phyloP scores from a whole-genome alignment of 92 coral and sea anemone species.

The Zoanthus sansibaricus region DNA sequence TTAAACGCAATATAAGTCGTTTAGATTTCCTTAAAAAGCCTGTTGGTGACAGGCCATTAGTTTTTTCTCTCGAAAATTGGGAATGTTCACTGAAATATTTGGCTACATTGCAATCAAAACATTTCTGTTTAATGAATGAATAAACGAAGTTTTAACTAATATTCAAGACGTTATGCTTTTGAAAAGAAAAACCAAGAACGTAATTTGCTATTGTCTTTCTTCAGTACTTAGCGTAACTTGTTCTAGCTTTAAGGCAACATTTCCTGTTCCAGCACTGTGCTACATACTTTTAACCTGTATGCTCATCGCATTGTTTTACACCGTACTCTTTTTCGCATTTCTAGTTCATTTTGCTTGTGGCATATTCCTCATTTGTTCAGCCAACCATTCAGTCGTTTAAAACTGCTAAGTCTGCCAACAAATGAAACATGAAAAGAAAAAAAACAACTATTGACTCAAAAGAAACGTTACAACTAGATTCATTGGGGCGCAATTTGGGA shows the following conservation, averaged over 20 bases:
- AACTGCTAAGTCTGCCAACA: too few species aligned
- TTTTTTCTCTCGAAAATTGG: neutral
- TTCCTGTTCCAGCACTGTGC: neutral
- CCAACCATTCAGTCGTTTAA: too few species aligned
- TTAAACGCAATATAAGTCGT: neutral
- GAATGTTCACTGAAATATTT: slow-evolving; percentile 28
- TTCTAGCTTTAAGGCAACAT: neutral
- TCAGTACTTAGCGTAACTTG: neutral
- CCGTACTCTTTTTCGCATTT: too few species aligned
- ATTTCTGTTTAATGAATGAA: slow-evolving; percentile 29
- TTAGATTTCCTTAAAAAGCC: slow-evolving; percentile 5
- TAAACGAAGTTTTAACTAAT: slow-evolving; percentile 2
- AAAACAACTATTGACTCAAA: too few species aligned
- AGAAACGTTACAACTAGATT: too few species aligned
- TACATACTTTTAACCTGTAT: neutral
- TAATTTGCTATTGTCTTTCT: neutral
- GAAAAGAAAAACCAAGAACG: neutral
- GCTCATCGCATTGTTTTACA: too few species aligned
- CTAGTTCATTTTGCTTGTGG: too few species aligned
- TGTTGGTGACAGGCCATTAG: neutral
- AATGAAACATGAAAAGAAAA: too few species aligned
- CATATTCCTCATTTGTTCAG: too few species aligned
- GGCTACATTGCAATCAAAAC: slow-evolving; percentile 2
- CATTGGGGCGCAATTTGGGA: too few species aligned
- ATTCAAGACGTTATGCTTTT: slow-evolving; percentile 25